Conservation (phyloP, 2,888 invertebrate genomes). For the Meiosimyza decipiens region DNA sequence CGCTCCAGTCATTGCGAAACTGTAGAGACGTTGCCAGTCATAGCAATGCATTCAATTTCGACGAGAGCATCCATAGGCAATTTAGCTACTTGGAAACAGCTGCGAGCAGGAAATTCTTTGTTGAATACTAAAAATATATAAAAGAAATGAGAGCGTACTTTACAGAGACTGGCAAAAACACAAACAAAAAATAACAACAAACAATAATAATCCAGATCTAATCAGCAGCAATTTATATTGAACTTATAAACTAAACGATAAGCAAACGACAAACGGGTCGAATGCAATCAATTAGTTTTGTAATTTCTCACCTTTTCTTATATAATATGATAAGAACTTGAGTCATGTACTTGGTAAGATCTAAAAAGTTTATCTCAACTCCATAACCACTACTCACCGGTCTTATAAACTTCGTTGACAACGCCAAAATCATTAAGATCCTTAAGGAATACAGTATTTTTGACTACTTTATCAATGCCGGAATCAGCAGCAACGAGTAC, state of each 20-base stretch:
- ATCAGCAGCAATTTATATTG: not conserved
- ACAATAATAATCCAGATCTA: no score
- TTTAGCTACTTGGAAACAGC: constrained; percentile 84
- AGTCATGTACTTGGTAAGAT: no score
- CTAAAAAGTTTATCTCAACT: not conserved
- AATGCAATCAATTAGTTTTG: constrained; percentile 10
- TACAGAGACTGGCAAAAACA: not conserved
- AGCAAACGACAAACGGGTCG: constrained; percentile 33
- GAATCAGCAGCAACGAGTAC: constrained; percentile 81
- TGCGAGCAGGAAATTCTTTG: constrained; percentile 83
- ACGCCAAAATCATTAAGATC: constrained; percentile 83
- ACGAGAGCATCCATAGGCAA: constrained; percentile 81
- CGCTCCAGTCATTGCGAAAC: constrained; percentile 45
- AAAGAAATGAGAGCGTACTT: constrained; percentile 1
- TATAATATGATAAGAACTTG: not conserved
- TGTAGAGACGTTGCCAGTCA: constrained; percentile 74
- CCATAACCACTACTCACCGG: constrained; percentile 70
- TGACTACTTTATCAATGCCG: constrained; percentile 80
- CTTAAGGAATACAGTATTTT: constrained; percentile 84
- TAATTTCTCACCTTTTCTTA: no score
- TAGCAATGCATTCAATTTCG: constrained; percentile 89
- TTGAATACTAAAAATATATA: constrained; percentile 69
- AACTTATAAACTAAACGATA: constrained; percentile 16
- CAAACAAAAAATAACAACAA: no score
- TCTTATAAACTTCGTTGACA: constrained; percentile 86